phyloP scores from a whole-genome alignment of 2,888 invertebrate genomes.

The Lepetodrilus schrolli region DNA sequence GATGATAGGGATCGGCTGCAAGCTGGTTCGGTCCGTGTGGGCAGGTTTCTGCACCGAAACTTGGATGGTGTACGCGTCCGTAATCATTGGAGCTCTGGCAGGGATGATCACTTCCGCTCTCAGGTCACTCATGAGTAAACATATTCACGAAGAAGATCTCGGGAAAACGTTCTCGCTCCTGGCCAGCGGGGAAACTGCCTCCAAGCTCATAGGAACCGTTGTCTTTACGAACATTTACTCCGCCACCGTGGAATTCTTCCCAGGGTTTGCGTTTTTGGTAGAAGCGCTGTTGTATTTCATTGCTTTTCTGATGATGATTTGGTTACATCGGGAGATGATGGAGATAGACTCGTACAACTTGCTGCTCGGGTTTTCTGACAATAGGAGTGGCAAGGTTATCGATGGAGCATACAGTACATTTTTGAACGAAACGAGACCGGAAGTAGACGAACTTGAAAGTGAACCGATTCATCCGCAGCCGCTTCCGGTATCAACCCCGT shows the following conservation, averaged over 20 bases:
- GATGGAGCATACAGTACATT: neutral
- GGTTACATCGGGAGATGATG: constrained; percentile 48
- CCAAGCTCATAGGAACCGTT: constrained; percentile 68
- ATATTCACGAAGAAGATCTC: constrained; percentile 68
- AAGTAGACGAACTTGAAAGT: constrained; percentile 55
- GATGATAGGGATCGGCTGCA: constrained; percentile 68
- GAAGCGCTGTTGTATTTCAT: constrained; percentile 62
- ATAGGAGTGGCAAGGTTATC: constrained; percentile 14
- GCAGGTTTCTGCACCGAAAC: constrained; percentile 61
- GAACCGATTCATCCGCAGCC: constrained; percentile 47
- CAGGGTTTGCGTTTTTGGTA: constrained; percentile 67
- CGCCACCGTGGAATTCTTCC: constrained; percentile 64
- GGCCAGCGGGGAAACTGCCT: constrained; percentile 70
- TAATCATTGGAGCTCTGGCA: constrained; percentile 67
- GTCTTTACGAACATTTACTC: constrained; percentile 70
- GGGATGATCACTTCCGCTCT: constrained; percentile 69
- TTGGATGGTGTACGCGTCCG: constrained; percentile 71
- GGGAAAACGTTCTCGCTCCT: constrained; percentile 72
- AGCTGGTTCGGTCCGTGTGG: constrained; percentile 63
- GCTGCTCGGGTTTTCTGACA: constrained; percentile 46
- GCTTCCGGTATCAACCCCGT: constrained; percentile 52
- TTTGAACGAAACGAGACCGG: constrained; percentile 36
- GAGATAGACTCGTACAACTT: constrained; percentile 50
- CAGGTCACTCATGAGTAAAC: constrained; percentile 70
- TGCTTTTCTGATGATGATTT: constrained; percentile 48